Percentiles rank a stretch among this genome's conserved stretches.
Evolutionary conservation across 2,797 vertebrate species (phyloP).

Genomic region (Triplophysa bombifrons): DNA sequence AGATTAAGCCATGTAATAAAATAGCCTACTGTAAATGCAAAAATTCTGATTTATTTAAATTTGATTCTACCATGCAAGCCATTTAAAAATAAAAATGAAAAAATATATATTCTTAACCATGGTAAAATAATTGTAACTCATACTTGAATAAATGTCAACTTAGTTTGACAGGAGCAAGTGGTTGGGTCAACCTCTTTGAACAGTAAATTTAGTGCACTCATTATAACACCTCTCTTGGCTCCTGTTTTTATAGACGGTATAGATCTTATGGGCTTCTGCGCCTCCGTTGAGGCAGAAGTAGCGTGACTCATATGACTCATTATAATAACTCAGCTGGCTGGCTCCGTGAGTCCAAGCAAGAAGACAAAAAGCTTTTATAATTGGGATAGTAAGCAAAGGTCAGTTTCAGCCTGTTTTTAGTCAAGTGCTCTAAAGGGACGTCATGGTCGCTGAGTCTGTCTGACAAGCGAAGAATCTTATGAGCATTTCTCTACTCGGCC

Average conservation of each 20-base stretch:
- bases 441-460: conserved; percentile 11
- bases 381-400: conserved; percentile 35
- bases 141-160: neutral
- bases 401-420: conserved; percentile 29
- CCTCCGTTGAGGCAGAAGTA: neutral
- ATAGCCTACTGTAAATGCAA: neutral
- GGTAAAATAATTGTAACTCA: neutral
- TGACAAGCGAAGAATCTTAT: neutral
- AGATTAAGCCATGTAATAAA: neutral
- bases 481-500: neutral
- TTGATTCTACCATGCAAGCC: too few relatives aligned
- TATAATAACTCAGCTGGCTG: conserved; percentile 11
- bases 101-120: neutral
- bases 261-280: neutral
- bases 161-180: neutral
- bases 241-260: conserved; percentile 17
- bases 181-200: neutral
- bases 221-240: neutral
- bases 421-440: conserved; percentile 15
- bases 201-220: neutral
- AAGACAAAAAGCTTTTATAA: conserved; percentile 40
- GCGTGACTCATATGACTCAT: conserved; percentile 28
- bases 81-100: too few relatives aligned
- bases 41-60: too few relatives aligned
- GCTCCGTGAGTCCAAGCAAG: conserved; percentile 27